Evolutionary conservation across 2,888 invertebrate species (phyloP), one percentile per base, ranked within the genome.

Genomic region (Pimpla rufipes): DNA sequence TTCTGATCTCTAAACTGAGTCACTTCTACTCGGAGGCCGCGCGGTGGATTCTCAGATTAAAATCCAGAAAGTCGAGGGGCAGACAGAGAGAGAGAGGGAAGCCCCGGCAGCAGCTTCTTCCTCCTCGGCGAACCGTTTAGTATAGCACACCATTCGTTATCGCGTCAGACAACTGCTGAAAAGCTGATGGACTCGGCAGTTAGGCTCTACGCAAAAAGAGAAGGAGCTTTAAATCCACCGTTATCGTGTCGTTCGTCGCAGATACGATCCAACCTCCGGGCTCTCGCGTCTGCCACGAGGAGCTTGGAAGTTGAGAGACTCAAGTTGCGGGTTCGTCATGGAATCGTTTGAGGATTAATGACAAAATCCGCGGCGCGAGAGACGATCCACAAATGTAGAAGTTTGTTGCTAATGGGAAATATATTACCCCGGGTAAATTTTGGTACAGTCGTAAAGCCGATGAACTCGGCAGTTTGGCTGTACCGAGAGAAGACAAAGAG

Each of bases 1-100:
- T 35, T 67, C 70, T 23, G 80, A 70, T 77, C 80, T 73, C 18
- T 42, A 73, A 76, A 74, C 71, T 75, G 64, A 75, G 50, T 76
- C 75, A 42, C 40, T 42, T 57, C 62, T 73, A 67, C 66, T 66
- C 59, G 23, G 13, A n/a, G 23, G 37, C 35, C 29, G 47, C 68
- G 57, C 55, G 67, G 68, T 70, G 55, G 71, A 79, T 75, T 71
- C 68, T 45, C 68, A 74, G 84, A 84, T 85, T 84, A 84, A 84
- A 84, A 85, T 85, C 75, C 79, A 21, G 77, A 71, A 76, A 81
- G 70, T 79, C 70, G 64, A 64, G 16, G 21, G 55, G 13, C 64
- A 21, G 11, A 29, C 7, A 8, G 70, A 3, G 18, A 45, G 7
- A 50, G 29, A 8, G 47, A 13, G 4, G 50, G 42, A 29, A 66